Base-by-base conservation (phyloP, 2,113 vertebrate genomes). In the Trematocara macrostoma region DNA sequence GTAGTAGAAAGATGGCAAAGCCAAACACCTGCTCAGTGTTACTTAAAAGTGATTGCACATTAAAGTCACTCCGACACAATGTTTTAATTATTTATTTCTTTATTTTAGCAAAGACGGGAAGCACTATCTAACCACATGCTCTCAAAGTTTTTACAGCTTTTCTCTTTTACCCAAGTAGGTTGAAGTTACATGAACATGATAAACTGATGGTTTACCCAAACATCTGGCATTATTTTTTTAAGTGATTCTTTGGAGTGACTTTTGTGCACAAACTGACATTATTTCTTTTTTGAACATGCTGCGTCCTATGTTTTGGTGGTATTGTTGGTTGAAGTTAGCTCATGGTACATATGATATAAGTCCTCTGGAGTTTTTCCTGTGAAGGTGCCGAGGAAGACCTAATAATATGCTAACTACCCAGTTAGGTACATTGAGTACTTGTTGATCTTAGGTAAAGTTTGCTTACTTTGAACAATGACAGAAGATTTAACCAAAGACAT, bases 331-430 rank as follows among this genome's bases (percentile, higher is more conserved):
- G 7, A 69, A 69, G 61, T 23, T 67, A 12, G 4, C 35, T 67
- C 11, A 23, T 14, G 35, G n/a, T 0, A 20, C 0, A 40, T 38
- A 40, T 5, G n/a, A 69, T 69, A 67, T 23, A 69, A 20, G 18
- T 67, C 61, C 0, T 35, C 18, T 67, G 34, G 18, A 67, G 11
- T 38, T 67, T 11, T 20, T 67, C 35, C 7, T 40, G 3, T 38
- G 35, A 40, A 3, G 11, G 35, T 67, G 18, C 11, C 35, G 40
- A 67, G 18, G 18, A 20, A 20, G 2, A 20, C 18, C 35, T 40
- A 67, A 20, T 12, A 67, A 67, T 20, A 40, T 67, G 34, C 34
- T 67, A 12, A 67, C 18, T 67, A 67, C 34, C 11, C n/a, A 40
- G 18, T n/a, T 20, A 1, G 34, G 34, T 40, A 40, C 3, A n/a